A percentile compares a stretch with the other conserved stretches of the same genome.
These are phyloP conservation scores for Danionella cerebrum DNA, from an alignment of 2,113 vertebrate genomes.

Conservation along the genomic window DNA sequence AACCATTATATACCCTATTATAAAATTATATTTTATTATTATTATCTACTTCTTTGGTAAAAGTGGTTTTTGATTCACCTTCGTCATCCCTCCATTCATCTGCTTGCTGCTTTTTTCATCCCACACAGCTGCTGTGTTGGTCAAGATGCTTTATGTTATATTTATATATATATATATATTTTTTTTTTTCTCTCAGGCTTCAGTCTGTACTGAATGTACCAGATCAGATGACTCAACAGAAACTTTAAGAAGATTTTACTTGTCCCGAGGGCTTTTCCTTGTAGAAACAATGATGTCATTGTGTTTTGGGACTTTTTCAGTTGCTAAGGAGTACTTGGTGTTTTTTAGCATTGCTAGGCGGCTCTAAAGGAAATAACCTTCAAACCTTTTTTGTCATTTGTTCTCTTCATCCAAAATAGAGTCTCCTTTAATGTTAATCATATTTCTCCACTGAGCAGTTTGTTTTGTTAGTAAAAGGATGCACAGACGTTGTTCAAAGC, in stretches of 20 bases:
- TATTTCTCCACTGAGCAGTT: too few species aligned
- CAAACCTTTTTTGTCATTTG: not conserved
- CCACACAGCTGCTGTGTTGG: not conserved
- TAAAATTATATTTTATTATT: too few species aligned
- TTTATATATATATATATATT: too few species aligned
- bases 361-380: not conserved
- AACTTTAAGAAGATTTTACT: not conserved
- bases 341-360: not conserved
- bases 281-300: not conserved
- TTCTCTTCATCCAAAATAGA: not conserved
- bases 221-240: not conserved
- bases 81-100: not conserved
- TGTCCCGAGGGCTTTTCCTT: not conserved
- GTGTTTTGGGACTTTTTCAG: not conserved
- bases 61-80: not conserved
- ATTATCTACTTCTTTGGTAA: too few species aligned
- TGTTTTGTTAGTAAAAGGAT: too few species aligned
- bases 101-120: slow-evolving; percentile 1
- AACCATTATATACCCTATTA: too few species aligned
- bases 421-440: too few species aligned
- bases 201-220: not conserved
- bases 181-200: not conserved
- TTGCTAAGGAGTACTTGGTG: not conserved
- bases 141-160: not conserved
- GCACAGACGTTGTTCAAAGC: too few species aligned